phyloP scores from a whole-genome alignment of 2,797 vertebrate genomes.

The Danio aesculapii region DNA sequence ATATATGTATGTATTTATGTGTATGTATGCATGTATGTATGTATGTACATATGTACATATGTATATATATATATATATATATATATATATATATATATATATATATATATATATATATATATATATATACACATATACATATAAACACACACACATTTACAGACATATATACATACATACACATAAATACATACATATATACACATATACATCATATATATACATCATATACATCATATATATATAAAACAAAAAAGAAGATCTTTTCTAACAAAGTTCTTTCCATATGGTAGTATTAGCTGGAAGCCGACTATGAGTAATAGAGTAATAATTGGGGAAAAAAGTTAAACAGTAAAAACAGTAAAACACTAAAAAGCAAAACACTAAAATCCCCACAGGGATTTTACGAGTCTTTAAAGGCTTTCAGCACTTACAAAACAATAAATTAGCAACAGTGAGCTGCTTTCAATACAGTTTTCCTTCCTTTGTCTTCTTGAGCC shows the following conservation, averaged over 20 bases:
- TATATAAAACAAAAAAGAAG: background rate
- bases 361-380: constrained; percentile 19
- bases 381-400: background rate
- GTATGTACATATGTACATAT: no score
- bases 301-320: constrained; percentile 18
- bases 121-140: no score
- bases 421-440: constrained; percentile 6
- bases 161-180: no score
- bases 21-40: no score
- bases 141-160: no score
- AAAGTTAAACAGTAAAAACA: constrained; percentile 23
- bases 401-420: constrained; percentile 11
- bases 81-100: no score
- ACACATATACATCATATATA: no score
- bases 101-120: no score
- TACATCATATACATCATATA: no score
- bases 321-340: constrained; percentile 24
- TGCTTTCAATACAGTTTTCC: constrained; percentile 3
- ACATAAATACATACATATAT: no score
- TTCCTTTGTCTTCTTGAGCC: background rate
- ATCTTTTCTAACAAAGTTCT: background rate
- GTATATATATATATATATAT: no score
- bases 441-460: constrained; percentile 22
- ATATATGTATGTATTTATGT: no score
- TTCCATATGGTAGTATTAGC: background rate